Evolutionary conservation across 1,140 invertebrate species (phyloP).

Genomic region (Spodoptera frugiperda): DNA sequence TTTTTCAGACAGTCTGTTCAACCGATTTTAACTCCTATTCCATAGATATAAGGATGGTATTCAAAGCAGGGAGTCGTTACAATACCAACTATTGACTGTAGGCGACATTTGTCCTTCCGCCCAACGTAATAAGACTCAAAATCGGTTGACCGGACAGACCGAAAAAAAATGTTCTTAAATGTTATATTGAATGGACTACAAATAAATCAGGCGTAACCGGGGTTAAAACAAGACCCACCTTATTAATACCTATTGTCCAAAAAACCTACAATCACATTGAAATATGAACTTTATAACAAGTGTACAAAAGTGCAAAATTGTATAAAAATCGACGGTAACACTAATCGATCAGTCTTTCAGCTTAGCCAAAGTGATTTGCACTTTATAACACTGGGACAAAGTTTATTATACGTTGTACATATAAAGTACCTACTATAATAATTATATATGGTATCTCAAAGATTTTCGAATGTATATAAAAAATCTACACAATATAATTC

Average conservation of each 20-base stretch:
- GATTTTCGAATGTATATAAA: no score
- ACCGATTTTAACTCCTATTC: background rate
- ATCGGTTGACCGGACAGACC: background rate
- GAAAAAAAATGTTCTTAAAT: background rate
- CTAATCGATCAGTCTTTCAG: no score
- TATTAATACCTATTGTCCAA: background rate
- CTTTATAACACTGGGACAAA: no score
- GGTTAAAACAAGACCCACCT: background rate
- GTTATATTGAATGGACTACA: background rate
- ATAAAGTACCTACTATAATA: no score
- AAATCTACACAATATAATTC: no score
- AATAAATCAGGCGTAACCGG: constrained; percentile 19
- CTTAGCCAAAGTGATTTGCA: no score
- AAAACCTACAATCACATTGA: background rate
- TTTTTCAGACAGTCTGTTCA: no score
- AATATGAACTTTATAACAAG: no score
- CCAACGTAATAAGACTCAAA: background rate
- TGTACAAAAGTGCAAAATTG: no score
- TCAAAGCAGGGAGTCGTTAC: background rate
- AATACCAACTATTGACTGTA: background rate
- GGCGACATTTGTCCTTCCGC: background rate
- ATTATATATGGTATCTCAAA: no score
- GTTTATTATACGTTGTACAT: no score
- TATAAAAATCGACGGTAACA: no score
- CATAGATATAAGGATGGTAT: background rate